These are phyloP conservation scores for Leucozona laternaria DNA, from an alignment of 2,888 invertebrate genomes.

Conservation along the genomic window DNA sequence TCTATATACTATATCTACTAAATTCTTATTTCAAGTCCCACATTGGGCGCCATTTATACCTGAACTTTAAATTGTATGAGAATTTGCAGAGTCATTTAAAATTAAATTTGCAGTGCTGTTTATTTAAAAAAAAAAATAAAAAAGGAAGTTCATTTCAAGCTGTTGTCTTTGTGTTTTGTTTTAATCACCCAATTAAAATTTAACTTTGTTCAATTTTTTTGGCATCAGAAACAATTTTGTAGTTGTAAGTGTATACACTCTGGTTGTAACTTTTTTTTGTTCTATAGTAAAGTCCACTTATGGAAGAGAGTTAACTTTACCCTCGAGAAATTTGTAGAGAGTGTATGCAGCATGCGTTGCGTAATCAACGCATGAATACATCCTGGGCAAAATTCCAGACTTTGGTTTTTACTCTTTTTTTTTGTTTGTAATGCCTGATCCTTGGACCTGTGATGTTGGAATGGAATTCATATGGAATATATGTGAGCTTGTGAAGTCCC, in stretches of 20 bases:
- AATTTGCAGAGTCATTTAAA: too few relatives aligned
- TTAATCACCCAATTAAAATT: neutral
- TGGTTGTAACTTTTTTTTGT: constrained; percentile 2
- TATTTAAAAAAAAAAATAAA: too few relatives aligned
- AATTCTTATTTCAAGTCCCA: too few relatives aligned
- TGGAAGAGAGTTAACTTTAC: constrained; percentile 10
- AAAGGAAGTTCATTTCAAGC: too few relatives aligned
- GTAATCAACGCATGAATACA: constrained; percentile 63
- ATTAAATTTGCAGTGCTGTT: too few relatives aligned
- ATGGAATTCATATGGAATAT: constrained; percentile 31
- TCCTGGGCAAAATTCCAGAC: constrained; percentile 60
- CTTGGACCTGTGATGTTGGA: neutral
- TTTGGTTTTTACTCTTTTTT: constrained; percentile 20
- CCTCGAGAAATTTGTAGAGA: neutral
- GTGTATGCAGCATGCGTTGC: constrained; percentile 17
- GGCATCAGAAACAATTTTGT: neutral
- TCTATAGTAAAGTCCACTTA: constrained; percentile 11
- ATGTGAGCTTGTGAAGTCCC: neutral
- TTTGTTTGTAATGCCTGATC: neutral
- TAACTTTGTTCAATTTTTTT: neutral
- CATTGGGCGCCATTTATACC: too few relatives aligned
- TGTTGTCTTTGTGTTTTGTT: neutral
- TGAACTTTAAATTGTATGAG: too few relatives aligned
- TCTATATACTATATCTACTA: too few relatives aligned
- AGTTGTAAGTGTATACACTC: too few relatives aligned